Evolutionary conservation across 2,888 invertebrate genomes (phyloP).

Genomic region (Geophilus truncorum): DNA sequence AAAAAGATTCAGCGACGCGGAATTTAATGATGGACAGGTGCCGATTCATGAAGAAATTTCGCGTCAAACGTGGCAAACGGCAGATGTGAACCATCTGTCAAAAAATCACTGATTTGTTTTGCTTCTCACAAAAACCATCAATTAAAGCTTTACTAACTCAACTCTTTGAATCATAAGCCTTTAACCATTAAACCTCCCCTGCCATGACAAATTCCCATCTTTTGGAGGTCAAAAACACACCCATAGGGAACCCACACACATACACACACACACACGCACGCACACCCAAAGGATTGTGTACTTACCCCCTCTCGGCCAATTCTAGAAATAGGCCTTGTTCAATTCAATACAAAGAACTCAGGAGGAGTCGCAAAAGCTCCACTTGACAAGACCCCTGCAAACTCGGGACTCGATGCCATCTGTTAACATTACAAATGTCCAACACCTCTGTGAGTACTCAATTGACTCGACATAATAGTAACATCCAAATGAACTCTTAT

Average conservation of each 20-base stretch:
- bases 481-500: background rate
- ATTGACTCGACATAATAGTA: background rate
- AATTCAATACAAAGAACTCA: background rate
- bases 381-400: constrained; percentile 4
- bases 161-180: background rate
- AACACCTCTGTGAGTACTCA: constrained; percentile 4
- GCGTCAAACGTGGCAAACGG: background rate
- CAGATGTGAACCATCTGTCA: background rate
- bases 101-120: background rate
- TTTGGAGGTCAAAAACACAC: background rate
- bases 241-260: background rate
- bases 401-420: background rate
- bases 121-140: background rate
- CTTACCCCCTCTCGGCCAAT: background rate
- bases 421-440: constrained; percentile 5
- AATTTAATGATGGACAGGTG: background rate
- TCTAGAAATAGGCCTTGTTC: constrained; percentile 10
- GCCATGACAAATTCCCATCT: background rate
- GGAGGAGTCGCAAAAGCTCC: background rate
- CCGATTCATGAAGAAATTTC: background rate
- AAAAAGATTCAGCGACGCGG: background rate
- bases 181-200: background rate
- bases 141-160: background rate
- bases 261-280: background rate
- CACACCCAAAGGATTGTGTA: background rate